Conservation (phyloP, 2,888 invertebrate species). For the Nemapogon koenigi region DNA sequence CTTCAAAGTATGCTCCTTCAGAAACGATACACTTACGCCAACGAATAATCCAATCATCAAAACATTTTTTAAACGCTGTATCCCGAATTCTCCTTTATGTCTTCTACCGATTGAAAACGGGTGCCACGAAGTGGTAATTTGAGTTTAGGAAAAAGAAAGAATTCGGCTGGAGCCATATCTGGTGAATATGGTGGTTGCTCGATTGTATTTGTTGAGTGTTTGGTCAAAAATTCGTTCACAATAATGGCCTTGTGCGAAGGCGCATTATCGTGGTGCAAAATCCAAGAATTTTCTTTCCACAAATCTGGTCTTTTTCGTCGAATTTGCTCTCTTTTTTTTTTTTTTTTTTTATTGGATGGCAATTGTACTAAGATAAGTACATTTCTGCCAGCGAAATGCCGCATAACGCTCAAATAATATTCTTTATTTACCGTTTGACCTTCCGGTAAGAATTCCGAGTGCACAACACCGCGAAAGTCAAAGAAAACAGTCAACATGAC, state of each 20-base stretch:
- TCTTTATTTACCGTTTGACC: conserved; percentile 14
- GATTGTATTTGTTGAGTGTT: conserved; percentile 11
- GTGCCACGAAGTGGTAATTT: conserved; percentile 11
- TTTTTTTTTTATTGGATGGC: too few relatives aligned
- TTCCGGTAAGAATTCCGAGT: conserved; percentile 12
- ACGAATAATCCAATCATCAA: conserved; percentile 5
- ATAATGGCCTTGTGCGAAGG: conserved; percentile 2
- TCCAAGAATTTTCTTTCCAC: conserved; percentile 12
- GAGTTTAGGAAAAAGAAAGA: conserved; percentile 18
- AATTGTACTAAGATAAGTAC: too few relatives aligned
- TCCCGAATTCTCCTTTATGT: conserved; percentile 3
- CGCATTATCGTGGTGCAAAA: conserved; percentile 9
- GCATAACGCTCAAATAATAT: conserved; percentile 14
- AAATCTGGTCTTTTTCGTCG: conserved; percentile 13
- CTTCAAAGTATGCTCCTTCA: too few relatives aligned
- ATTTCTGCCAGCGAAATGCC: too few relatives aligned
- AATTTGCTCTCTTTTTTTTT: conserved; percentile 12
- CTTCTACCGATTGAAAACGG: conserved; percentile 3
- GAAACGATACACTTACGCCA: too few relatives aligned
- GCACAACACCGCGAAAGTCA: conserved; percentile 13
- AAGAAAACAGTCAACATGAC: conserved; percentile 12
- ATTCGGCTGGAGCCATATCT: conserved; percentile 14
- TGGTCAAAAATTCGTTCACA: conserved; percentile 8
- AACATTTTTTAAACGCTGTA: conserved; percentile 6
- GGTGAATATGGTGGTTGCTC: conserved; percentile 10